Percentiles rank a stretch among this genome's conserved stretches.
Conservation (phyloP, 2,888 invertebrate genomes). For the Pachymerium ferrugineum region DNA sequence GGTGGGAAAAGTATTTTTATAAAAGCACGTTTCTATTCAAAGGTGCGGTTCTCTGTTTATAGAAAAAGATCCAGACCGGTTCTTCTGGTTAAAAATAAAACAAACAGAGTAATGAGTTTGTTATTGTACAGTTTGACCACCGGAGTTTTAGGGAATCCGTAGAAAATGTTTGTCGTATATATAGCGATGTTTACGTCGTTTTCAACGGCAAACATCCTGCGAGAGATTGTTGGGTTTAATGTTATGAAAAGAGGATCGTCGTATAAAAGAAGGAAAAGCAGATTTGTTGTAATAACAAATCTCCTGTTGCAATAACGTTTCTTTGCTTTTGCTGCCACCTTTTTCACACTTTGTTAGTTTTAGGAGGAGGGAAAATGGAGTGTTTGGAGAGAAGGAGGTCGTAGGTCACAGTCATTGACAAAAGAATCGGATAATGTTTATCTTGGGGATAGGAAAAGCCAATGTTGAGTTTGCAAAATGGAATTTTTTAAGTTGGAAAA, state of each 20-base stretch:
- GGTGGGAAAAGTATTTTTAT: slow-evolving; percentile 4
- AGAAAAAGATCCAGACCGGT: background rate
- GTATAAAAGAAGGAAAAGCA: slow-evolving; percentile 4
- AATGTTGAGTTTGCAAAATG: background rate
- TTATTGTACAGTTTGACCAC: background rate
- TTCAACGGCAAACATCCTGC: slow-evolving; percentile 18
- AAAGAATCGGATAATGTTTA: slow-evolving; percentile 27
- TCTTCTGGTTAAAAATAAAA: background rate
- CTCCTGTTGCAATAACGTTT: slow-evolving; percentile 20
- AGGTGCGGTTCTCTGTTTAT: background rate
- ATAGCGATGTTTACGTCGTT: background rate
- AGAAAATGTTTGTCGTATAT: background rate
- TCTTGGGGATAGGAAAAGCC: slow-evolving; percentile 1
- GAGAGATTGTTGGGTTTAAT: background rate
- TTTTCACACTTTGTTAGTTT: slow-evolving; percentile 27
- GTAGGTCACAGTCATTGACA: background rate
- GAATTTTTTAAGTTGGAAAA: background rate
- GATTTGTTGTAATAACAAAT: slow-evolving; percentile 27
- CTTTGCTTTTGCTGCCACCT: background rate
- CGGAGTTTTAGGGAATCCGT: background rate
- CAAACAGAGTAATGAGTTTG: slow-evolving; percentile 9
- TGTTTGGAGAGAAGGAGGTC: background rate
- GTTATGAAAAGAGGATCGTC: background rate
- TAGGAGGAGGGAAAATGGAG: slow-evolving; percentile 11
- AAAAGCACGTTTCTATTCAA: background rate